Evolutionary conservation across 2,888 invertebrate genomes (phyloP), one percentile per base, ranked within the genome.

Genomic region (Vesta saturnalis): DNA sequence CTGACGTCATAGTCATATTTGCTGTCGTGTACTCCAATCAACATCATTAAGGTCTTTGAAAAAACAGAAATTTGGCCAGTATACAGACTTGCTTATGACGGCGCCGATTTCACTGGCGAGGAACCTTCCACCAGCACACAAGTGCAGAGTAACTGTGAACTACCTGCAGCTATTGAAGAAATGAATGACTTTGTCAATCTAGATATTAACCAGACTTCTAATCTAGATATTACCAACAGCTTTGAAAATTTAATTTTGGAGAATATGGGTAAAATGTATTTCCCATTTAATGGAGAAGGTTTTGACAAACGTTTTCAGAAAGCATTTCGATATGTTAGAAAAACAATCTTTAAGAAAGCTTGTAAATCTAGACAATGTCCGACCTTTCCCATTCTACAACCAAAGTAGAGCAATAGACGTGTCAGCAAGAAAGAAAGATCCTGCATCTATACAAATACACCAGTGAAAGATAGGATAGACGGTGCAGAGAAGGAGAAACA

Each of bases 1-100:
- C 55, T 68, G 35, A 58, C 54, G 21, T 23, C 52, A n/a, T 22
- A 59, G 43, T 59, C 64, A 46, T 64, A 59, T 68, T 19, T 59
- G n/a, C 22, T 8, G 22, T 10, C 64, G 30, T 68, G 64, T 59
- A 59, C 30, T 30, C 30, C 30, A 5, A 30, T 30, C 10, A 30
- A 30, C 10, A 30, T 30, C 30, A 30, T 30, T 6, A 30, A 30
- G 10, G 30, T 10, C 6, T 10, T 30, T 30, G 6, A n/a, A n/a
- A n/a, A n/a, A n/a, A n/a, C n/a, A n/a, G n/a, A n/a, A n/a, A n/a
- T n/a, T n/a, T n/a, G n/a, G n/a, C n/a, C n/a, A n/a, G n/a, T n/a
- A n/a, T n/a, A n/a, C n/a, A n/a, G n/a, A n/a, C n/a, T n/a, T n/a
- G n/a, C 30, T 30, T 30, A 6, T 30, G 30, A 30, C 30, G 30